Base-by-base conservation (phyloP, 2,113 vertebrate species). In the Anolis carolinensis region DNA sequence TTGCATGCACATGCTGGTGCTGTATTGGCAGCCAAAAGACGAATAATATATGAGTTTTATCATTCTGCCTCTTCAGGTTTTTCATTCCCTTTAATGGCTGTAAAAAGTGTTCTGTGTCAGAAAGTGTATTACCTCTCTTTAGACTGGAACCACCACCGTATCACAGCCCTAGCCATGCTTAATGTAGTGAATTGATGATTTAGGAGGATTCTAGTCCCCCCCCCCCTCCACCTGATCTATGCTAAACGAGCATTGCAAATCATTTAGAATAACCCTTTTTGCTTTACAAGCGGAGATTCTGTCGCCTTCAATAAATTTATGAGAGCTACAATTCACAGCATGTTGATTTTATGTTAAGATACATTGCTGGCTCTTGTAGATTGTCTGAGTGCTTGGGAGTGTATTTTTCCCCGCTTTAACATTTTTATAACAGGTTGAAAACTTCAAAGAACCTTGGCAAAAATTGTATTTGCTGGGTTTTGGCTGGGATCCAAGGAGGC, bases 221-320 rank as follows among this genome's bases (percentile, higher is more conserved):
- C 70, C 74, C 72, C 74, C 74, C 36, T 59, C 70, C 67, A 39
- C 39, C 70, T 81, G 79, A 74, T 86, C 59, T 73, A 67, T 52
- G 59, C 85, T 86, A 86, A 86, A 86, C 70, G 55, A 86, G 78
- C 85, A 86, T 86, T 86, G 79, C 85, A 86, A 86, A 86, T 86
- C 85, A 86, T 81, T 86, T 86, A 86, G 70, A 86, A 86, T 81
- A 86, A 86, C 79, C 85, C n/a, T 74, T 81, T 75, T 65, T 81
- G 79, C 85, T 86, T 86, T 86, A 81, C 70, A 75, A 81, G 85
- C 70, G 52, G 59, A 86, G 48, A 65, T 81, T 65, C 39, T 86
- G 85, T 81, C 78, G 74, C 78, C 75, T 81, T 55, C 70, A 74
- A 81, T 86, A 86, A 81, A 86, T 81, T 86, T 86, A 86, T 81